Base-by-base conservation (phyloP, 1,140 invertebrate genomes). In the Heliconius himera region DNA sequence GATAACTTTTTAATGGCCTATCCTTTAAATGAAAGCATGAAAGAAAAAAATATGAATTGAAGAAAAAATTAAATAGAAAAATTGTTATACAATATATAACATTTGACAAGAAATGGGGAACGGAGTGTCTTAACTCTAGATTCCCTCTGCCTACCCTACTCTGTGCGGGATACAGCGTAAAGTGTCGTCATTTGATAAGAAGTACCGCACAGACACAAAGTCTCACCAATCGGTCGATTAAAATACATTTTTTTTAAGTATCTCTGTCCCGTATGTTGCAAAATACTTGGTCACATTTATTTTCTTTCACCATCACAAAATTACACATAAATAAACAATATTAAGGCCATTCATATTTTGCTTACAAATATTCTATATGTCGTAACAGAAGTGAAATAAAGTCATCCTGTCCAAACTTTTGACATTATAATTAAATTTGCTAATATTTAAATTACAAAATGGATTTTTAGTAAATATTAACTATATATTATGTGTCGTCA, bases 261-360 rank as follows among this genome's bases (percentile, higher is more conserved):
- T 1, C 8, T 66, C 9, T 66, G 11, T 66, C 26, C 22, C 26
- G 0, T 29, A 13, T 8, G 11, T 66, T 29, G 1, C 1, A 66
- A 66, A 66, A 66, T 1, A 13, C 3, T 0, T 66, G 26, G 60
- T 66, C 26, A 66, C 22, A 26, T 13, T 16, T 66, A 5, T 66
- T 66, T 66, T 66, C 60, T 66, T 66, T 29, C 60, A 66, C 60
- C 60, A 66, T 66, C 60, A 66, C n/a, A 26, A 66, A 26, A 66
- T 66, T 66, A 66, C 60, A 66, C 60, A 66, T 66, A 66, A 66
- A 66, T 66, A 66, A 66, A 66, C 60, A 66, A 66, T 66, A 66
- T 66, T 66, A 66, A 66, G 60, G 60, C 60, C 60, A 29, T 29
- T 66, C 60, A 66, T 26, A 26, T 66, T 66, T 66, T 29, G 60